Evolutionary conservation across 1,140 invertebrate species (phyloP), one percentile per base, ranked within the genome.

Genomic region (Ceratina japonica): DNA sequence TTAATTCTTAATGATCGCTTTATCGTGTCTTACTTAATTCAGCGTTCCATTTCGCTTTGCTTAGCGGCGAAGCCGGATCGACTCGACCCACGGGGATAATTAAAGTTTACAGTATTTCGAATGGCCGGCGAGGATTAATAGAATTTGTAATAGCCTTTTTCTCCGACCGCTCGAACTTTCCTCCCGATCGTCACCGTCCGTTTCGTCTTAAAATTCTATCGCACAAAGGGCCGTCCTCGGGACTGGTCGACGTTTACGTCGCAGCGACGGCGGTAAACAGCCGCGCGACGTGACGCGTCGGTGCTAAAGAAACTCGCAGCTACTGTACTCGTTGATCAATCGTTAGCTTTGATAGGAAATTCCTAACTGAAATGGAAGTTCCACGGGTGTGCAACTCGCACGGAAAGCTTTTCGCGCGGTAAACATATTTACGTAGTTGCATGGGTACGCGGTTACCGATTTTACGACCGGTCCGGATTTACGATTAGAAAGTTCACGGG

Each of bases 121-220:
- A 88, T 87, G 86, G 84, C 85, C 80, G n/a, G 72, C 24, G 84
- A 87, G 84, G 85, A 90, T 91, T 90, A 91, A 91, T 91, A 86
- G 89, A 90, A 91, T 91, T 90, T 89, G 83, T 89, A 90, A 91
- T 88, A 82, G 82, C 82, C 81, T 87, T 87, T 88, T 86, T 90
- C 78, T 86, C 70, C 65, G 52, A 37, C 24, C 80, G 73, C 81
- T 86, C 56, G 64, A 66, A 80, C 51, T 74, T 63, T 18, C 20
- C 8, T n/a, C 5, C 22, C 18, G n/a, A 3, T 37, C 31, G 0
- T 8, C 24, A 3, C 27, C 2, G 3, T 7, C 18, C 27, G 27
- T 37, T 37, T 16, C 22, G n/a, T 15, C 37, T 65, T 49, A 52
- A 22, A 66, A 66, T 69, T 18, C 16, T 3, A 27, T 62, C 59